Percentiles rank a stretch among this genome's conserved stretches.
phyloP scores from a whole-genome alignment of 2,888 invertebrate genomes.

The Chloroclystis v-ata region DNA sequence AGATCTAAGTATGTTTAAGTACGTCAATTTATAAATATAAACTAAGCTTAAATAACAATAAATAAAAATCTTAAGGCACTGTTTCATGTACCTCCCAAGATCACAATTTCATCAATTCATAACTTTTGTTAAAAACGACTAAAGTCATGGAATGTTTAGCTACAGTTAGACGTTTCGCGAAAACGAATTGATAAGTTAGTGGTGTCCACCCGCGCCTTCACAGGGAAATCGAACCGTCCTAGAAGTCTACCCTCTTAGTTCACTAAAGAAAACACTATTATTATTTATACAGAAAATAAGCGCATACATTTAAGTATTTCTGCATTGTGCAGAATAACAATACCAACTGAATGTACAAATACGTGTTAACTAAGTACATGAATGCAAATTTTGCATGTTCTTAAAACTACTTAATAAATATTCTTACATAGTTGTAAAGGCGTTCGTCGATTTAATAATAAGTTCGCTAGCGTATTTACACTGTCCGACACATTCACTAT shows the following conservation, averaged over 20 bases:
- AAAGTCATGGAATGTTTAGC: constrained; percentile 67
- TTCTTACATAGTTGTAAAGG: constrained; percentile 46
- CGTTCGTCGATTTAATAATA: constrained; percentile 46
- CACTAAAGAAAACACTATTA: constrained; percentile 53
- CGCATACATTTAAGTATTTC: constrained; percentile 78
- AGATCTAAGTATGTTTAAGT: constrained; percentile 57
- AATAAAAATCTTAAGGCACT: constrained; percentile 77
- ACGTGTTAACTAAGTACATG: constrained; percentile 55
- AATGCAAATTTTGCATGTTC: constrained; percentile 60
- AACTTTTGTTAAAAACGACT: constrained; percentile 52
- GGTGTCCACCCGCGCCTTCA: constrained; percentile 31
- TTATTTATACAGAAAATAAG: constrained; percentile 70
- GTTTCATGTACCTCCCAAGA: constrained; percentile 73
- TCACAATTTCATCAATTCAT: constrained; percentile 68
- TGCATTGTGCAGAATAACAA: constrained; percentile 79
- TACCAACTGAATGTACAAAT: constrained; percentile 78
- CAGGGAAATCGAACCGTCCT: constrained; percentile 42
- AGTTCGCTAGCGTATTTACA: constrained; percentile 57
- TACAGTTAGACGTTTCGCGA: constrained; percentile 30
- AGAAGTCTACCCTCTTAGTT: constrained; percentile 50
- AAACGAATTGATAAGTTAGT: constrained; percentile 26
- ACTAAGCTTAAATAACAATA: constrained; percentile 73
- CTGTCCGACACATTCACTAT: constrained; percentile 50
- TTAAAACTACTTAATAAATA: constrained; percentile 71
- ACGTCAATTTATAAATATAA: constrained; percentile 64